Conservation (phyloP, 2,797 vertebrate species). For the Oceanodroma leucorhoa region DNA sequence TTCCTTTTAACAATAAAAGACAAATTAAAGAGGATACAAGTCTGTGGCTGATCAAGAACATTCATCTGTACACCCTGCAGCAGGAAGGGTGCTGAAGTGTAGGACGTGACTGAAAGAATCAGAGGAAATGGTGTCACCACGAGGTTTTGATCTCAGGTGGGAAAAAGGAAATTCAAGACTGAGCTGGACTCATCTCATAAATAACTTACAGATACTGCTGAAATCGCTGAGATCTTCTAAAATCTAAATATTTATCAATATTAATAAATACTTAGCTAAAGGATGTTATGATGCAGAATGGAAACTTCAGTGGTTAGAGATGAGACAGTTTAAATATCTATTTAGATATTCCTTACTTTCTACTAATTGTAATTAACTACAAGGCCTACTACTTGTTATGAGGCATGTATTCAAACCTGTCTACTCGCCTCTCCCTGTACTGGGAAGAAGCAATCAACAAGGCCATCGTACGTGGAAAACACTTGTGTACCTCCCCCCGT, state of each 20-base stretch:
- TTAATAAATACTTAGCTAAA: background rate
- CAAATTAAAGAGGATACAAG: background rate
- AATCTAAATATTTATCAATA: background rate
- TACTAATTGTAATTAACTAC: background rate
- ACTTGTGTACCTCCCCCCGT: background rate
- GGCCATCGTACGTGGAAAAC: background rate
- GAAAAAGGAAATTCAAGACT: background rate
- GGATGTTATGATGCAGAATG: background rate
- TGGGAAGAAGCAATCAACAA: background rate
- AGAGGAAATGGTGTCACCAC: constrained; percentile 16
- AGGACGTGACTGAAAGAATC: constrained; percentile 21
- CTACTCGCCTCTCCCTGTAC: background rate
- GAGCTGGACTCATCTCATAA: background rate
- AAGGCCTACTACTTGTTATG: background rate
- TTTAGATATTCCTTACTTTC: background rate
- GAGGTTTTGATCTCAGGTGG: constrained; percentile 28
- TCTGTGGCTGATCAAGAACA: background rate
- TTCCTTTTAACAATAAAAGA: constrained; percentile 42
- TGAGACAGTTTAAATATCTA: background rate
- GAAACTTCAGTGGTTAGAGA: background rate
- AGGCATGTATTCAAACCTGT: background rate
- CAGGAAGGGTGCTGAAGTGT: constrained; percentile 20
- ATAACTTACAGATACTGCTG: background rate
- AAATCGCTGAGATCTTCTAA: background rate
- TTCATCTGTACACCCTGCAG: background rate